phyloP scores from a whole-genome alignment of 2,888 invertebrate species.

The Synanthedon andrenaeformis region DNA sequence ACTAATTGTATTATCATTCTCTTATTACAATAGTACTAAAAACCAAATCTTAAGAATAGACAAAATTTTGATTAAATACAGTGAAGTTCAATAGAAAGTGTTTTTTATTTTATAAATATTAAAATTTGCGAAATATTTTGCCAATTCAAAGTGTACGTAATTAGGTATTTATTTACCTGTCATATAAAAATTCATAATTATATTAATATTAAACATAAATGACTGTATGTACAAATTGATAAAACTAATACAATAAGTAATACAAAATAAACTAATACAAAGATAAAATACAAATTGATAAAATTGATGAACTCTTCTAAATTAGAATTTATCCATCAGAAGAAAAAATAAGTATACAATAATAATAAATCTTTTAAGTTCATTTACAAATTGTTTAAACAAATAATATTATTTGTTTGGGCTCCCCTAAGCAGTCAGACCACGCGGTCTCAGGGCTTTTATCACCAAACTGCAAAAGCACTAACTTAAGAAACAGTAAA shows the following conservation, averaged over 20 bases:
- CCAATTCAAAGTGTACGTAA: not conserved
- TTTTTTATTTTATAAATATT: not conserved
- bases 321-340: not conserved
- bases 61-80: conserved; percentile 11
- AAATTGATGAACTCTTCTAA: conserved; percentile 6
- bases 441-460: too few species aligned
- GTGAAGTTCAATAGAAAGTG: not conserved
- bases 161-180: conserved; percentile 20
- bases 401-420: too few species aligned
- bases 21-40: conserved; percentile 42
- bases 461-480: too few species aligned
- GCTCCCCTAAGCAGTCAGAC: too few species aligned
- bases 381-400: too few species aligned
- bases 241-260: conserved; percentile 44
- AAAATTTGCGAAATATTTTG: not conserved
- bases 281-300: too few species aligned
- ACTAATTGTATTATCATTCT: conserved; percentile 35
- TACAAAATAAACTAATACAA: too few species aligned
- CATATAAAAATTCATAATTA: conserved; percentile 20
- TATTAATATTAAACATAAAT: conserved; percentile 2
- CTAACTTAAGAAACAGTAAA: too few species aligned
- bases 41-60: conserved; percentile 31
- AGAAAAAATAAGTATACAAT: too few species aligned
- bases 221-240: conserved; percentile 54
- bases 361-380: too few species aligned